Evolutionary conservation across 2,888 invertebrate species (phyloP), one percentile per base, ranked within the genome.

Genomic region (Griposia aprilina): DNA sequence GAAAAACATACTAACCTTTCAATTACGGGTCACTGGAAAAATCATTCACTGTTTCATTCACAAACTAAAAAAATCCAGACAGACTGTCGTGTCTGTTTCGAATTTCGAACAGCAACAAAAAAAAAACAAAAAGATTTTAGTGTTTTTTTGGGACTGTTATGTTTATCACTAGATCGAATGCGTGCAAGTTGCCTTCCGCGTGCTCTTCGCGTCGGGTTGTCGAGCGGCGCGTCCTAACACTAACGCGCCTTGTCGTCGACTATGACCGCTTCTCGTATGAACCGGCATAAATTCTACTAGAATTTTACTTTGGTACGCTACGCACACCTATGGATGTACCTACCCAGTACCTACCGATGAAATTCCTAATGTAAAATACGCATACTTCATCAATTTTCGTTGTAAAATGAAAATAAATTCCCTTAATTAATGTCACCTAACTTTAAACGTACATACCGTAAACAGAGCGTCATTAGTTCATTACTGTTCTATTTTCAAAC

Each of bases 201-300:
- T 94, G 94, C 83, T 89, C 84, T 82, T 85, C 83, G 86, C 90
- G 87, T 89, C 88, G 90, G 82, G 80, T 87, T 89, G 90, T 82
- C 86, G 88, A 89, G 89, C 83, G 85, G 89, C 93, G 93, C 95
- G 95, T 94, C 94, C 93, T 92, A 83, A 80, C 93, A 81, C 92
- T 83, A 87, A 89, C 94, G 93, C 93, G 94, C 87, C 92, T 91
- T 92, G 90, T 90, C 90, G 90, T 93, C 94, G 95, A 96, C 95
- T 96, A 95, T 94, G 88, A 88, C 87, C 85, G 88, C 88, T 85
- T 86, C 85, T 86, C 87, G 86, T 86, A 88, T 88, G 87, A 87
- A 89, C 90, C 90, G 90, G 89, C 90, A 90, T 89, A 89, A 90
- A 89, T 90, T 89, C 90, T 88, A 91, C 90, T 91, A 90, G 88